Conservation (phyloP, 2,888 invertebrate species). For the Rotaria macrura region DNA sequence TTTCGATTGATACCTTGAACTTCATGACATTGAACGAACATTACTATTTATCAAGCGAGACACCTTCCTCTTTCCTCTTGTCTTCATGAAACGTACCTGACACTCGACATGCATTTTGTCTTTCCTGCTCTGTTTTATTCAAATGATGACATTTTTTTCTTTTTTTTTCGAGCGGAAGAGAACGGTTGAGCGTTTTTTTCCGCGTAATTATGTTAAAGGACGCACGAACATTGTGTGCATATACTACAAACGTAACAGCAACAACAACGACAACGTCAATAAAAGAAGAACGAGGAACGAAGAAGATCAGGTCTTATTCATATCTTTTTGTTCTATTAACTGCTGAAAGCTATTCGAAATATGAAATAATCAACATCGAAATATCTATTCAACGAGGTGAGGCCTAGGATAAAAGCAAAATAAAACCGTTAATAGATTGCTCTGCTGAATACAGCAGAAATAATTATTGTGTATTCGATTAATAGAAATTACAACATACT, state of each 20-base stretch:
- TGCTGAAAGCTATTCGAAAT: background rate
- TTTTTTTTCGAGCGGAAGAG: background rate
- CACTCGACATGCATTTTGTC: background rate
- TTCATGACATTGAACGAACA: background rate
- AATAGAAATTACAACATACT: too few species aligned
- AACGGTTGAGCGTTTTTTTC: background rate
- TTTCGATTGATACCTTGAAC: background rate
- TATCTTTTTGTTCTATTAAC: background rate
- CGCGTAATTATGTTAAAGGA: background rate
- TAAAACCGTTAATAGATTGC: background rate
- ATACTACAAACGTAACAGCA: background rate
- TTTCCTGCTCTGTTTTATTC: background rate
- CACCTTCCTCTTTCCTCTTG: background rate
- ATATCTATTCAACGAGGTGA: background rate
- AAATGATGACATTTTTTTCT: background rate
- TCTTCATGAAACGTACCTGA: background rate
- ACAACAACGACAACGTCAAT: background rate
- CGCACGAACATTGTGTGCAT: background rate
- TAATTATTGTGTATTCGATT: too few species aligned
- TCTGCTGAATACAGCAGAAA: background rate
- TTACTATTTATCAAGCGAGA: background rate
- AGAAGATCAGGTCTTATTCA: background rate
- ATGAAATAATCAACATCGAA: background rate
- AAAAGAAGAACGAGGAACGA: background rate
- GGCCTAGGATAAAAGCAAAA: background rate